phyloP scores from a whole-genome alignment of 2,113 vertebrate species.

The Phycodurus eques region DNA sequence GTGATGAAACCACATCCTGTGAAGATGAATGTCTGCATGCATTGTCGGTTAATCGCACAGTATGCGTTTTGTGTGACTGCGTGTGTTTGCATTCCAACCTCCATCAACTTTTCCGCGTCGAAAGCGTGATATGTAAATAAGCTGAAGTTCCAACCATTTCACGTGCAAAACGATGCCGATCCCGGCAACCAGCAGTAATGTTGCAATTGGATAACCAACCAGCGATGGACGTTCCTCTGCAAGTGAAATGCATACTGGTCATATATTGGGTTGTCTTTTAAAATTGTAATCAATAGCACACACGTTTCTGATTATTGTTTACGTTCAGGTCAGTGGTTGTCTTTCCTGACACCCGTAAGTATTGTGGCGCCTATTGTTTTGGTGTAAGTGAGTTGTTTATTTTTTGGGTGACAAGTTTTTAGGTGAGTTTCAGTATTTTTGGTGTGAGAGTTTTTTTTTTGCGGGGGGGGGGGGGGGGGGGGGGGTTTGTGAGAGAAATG shows the following conservation, averaged over 20 bases:
- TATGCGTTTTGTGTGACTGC: background rate
- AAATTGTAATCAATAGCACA: background rate
- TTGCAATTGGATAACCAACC: constrained; percentile 34
- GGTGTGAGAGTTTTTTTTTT: no score
- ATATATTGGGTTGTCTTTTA: background rate
- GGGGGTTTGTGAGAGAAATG: no score
- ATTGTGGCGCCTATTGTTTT: no score
- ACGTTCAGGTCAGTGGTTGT: no score
- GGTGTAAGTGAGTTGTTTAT: no score
- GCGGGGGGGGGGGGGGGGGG: no score
- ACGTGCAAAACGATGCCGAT: constrained; percentile 58
- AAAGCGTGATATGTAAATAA: constrained; percentile 75
- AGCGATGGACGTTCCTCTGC: constrained; percentile 25
- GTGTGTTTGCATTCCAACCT: constrained; percentile 69
- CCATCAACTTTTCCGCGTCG: constrained; percentile 48
- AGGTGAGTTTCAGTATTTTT: no score
- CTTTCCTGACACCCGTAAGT: no score
- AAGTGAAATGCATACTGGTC: constrained; percentile 8
- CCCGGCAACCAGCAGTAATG: constrained; percentile 52
- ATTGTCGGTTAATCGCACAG: background rate
- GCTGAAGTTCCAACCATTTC: constrained; percentile 80
- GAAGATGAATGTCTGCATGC: background rate
- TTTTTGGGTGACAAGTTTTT: no score
- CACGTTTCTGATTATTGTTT: no score
- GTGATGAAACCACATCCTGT: constrained; percentile 20